Conservation (phyloP, 2,113 vertebrate species). For the Elephantulus edwardii region DNA sequence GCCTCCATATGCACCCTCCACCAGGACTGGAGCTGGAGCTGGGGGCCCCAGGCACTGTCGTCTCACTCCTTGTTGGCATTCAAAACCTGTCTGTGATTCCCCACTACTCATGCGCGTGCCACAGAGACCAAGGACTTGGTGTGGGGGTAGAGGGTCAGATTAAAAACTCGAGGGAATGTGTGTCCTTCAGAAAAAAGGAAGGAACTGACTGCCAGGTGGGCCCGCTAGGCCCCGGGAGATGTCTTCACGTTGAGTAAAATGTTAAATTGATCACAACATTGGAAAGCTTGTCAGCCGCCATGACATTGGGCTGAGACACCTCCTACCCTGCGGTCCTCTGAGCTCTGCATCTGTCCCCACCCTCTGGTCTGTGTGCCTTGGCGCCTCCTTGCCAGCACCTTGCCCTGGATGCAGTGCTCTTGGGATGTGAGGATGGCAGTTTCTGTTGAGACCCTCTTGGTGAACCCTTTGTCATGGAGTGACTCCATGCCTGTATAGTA, state of each 20-base stretch:
- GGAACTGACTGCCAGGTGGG: not conserved
- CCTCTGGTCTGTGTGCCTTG: not conserved
- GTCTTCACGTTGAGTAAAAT: not conserved
- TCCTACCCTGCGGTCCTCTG: no score
- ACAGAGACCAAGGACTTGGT: constrained; percentile 28
- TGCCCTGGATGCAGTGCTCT: constrained; percentile 1
- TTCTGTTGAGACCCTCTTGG: not conserved
- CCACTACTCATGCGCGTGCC: constrained; percentile 59
- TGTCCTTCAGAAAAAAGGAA: not conserved
- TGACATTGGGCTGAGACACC: not conserved
- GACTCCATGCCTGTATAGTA: constrained; percentile 85
- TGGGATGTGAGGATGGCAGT: constrained; percentile 34
- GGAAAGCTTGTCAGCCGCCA: not conserved
- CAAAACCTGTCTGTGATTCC: constrained; percentile 72
- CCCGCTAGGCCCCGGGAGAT: not conserved
- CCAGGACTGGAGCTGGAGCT: constrained; percentile 71
- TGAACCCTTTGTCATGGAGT: constrained; percentile 73
- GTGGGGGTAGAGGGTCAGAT: not conserved
- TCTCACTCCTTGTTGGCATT: constrained; percentile 81
- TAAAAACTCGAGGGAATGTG: not conserved
- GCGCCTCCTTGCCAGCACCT: not conserved
- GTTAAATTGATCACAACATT: constrained; percentile 22
- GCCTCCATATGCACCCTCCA: not conserved
- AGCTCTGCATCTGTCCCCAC: rapidly evolving
- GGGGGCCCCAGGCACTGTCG: constrained; percentile 71